Evolutionary conservation across 2,113 vertebrate species (phyloP).

Genomic region (Ophthalmolycus amberensis): DNA sequence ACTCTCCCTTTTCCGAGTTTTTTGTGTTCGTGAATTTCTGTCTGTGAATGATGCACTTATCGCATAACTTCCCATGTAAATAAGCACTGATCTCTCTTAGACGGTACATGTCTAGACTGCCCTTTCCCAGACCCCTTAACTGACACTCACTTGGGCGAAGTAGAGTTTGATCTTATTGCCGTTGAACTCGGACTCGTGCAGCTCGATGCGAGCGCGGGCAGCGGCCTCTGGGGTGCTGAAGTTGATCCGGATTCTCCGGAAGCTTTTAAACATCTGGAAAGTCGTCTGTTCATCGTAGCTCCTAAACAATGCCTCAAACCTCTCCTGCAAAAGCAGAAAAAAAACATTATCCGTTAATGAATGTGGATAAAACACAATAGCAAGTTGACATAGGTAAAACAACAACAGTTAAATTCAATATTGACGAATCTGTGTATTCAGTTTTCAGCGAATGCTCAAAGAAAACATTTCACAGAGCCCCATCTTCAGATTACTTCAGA

Average conservation of each 20-base stretch:
- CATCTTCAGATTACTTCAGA: not conserved
- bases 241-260: slow-evolving; percentile 95
- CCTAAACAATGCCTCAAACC: slow-evolving; percentile 93
- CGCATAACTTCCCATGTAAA: slow-evolving; percentile 21
- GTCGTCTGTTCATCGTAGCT: slow-evolving; percentile 91
- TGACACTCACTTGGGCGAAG: slow-evolving; percentile 92
- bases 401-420: not conserved
- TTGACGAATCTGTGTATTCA: not conserved
- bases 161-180: slow-evolving; percentile 94
- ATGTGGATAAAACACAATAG: not conserved
- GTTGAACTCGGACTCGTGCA: slow-evolving; percentile 92
- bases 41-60: not conserved
- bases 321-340: slow-evolving; percentile 83
- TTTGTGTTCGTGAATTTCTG: not conserved
- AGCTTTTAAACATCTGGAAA: slow-evolving; percentile 97
- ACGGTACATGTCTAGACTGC: slow-evolving; percentile 1
- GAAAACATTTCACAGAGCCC: not conserved
- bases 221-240: slow-evolving; percentile 95
- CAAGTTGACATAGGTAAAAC: not conserved
- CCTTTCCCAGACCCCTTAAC: slow-evolving; percentile 26
- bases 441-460: not conserved
- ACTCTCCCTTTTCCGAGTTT: not conserved
- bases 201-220: slow-evolving; percentile 93
- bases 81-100: slow-evolving; percentile 4
- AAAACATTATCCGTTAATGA: not conserved